Base-by-base conservation (phyloP, 2,797 vertebrate genomes). In the Tenualosa thibaudeaui region DNA sequence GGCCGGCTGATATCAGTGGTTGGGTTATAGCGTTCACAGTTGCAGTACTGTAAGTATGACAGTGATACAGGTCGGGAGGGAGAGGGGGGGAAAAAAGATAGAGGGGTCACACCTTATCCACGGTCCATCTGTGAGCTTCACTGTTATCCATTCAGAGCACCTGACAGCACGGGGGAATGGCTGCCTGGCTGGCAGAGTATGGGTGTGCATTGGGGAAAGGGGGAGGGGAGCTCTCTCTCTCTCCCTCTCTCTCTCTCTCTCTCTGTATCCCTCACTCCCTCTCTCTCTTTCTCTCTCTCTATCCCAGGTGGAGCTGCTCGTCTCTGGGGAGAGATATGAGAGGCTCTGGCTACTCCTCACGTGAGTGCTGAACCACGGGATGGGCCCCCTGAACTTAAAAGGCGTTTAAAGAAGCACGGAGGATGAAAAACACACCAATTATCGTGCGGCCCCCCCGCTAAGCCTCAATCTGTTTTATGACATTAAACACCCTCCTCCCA, bases 381-480 rank as follows among this genome's bases (percentile, higher is more conserved):
- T 7, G 37, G 92, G 90, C 91, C 85, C 37, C 13, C 5, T 6
- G 40, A 91, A 91, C 94, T 92, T 93, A 92, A 93, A 93, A 92
- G 92, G 82, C 91, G 90, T 93, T 93, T 90, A 87, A 91, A 91
- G 92, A 94, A 93, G 91, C 86, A 87, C 90, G n/a, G 87, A 87
- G 90, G 90, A 94, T 94, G 90, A 93, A 95, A 93, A 91, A 94
- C 90, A 93, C 87, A 91, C 91, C 89, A 93, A 95, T 94, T 91
- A 94, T 88, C 93, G 90, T 88, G 84, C 84, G 85, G 89, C 56
- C 82, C 91, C 92, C 94, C 93, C 92, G 87, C 92, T 93, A 94
- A 93, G 92, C 93, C 90, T 91, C 92, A 93, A 95, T 92, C 95
- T 96, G 94, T 90, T 96, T 96, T 94, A 93, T 94, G 92, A 94